Base-by-base conservation (phyloP, 2,113 vertebrate species). In the Microcebus murinus region DNA sequence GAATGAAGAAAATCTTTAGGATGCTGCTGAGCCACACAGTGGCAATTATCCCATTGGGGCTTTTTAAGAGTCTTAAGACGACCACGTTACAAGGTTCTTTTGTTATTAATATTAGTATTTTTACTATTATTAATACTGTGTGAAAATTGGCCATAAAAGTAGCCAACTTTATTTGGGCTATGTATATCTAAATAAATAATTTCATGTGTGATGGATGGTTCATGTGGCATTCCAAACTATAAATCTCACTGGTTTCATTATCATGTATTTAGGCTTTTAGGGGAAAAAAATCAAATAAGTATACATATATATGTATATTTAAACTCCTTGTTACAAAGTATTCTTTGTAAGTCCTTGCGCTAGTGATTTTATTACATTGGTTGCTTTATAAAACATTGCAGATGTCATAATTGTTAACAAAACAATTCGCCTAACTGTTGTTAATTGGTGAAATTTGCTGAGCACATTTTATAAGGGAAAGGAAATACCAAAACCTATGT, bases 291-390 rank as follows among this genome's bases (percentile, higher is more conserved):
- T n/a, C 23, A 55, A 55, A 18, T 18, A 74, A 5, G 18, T 14
- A 42, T 21, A 73, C 25, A 59, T 50, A 15, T 70, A 42, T 36
- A 29, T 61, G 3, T n/a, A 52, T 83, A 74, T 74, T 94, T 70
- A 50, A 91, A 87, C 18, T 57, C 2, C n/a, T 71, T 94, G 45
- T 42, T 84, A 25, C 21, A n/a, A 65, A 83, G 55, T 68, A 61
- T 36, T 80, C 52, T 87, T 67, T 90, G 89, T 95, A 97, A 97
- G 94, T 98, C 97, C 90, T 98, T 98, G 90, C 88, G 98, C 98
- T 98, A 99, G 98, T 98, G 98, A 98, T 99, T 99, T 99, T 99
- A 99, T 99, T 99, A 99, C 99, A 99, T 99, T 99, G 99, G 98
- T 99, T 99, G 98, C 98, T 98, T 98, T 99, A 99, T 98, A 99